Evolutionary conservation across 2,888 invertebrate species (phyloP).

Genomic region (Anoplius nigerrimus): DNA sequence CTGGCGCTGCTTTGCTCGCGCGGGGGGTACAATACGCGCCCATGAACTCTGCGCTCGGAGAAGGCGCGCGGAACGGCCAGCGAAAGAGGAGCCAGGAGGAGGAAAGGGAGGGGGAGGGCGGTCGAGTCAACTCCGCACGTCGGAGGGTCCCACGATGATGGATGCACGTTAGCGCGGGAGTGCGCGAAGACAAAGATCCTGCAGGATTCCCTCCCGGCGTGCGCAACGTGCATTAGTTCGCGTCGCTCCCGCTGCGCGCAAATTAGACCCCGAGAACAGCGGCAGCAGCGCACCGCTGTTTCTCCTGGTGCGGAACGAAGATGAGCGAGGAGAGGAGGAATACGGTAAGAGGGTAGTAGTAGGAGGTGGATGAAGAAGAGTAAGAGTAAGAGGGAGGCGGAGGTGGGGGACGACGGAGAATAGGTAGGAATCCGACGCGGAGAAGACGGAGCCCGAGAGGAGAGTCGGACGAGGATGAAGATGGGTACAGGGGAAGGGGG

Average conservation of each 20-base stretch:
- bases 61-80: background rate
- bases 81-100: background rate
- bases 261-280: conserved; percentile 68
- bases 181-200: conserved; percentile 69
- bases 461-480: conserved; percentile 29
- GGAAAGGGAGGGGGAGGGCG: background rate
- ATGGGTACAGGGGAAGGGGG: conserved; percentile 21
- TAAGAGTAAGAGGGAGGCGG: conserved; percentile 13
- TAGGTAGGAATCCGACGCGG: background rate
- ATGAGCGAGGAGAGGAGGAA: conserved; percentile 24
- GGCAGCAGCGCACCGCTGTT: conserved; percentile 38
- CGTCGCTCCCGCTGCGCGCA: conserved; percentile 73
- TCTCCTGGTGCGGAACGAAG: conserved; percentile 46
- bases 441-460: conserved; percentile 2
- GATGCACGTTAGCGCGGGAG: conserved; percentile 71
- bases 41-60: background rate
- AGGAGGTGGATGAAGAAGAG: background rate
- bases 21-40: too few relatives aligned
- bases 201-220: conserved; percentile 64
- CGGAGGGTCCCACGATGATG: conserved; percentile 60
- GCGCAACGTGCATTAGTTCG: conserved; percentile 71
- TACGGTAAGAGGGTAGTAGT: background rate
- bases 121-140: conserved; percentile 21
- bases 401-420: conserved; percentile 1
- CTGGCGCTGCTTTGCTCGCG: too few relatives aligned